These are phyloP conservation scores for Syncerus caffer DNA, from an alignment of 2,797 vertebrate species.

Conservation along the genomic window DNA sequence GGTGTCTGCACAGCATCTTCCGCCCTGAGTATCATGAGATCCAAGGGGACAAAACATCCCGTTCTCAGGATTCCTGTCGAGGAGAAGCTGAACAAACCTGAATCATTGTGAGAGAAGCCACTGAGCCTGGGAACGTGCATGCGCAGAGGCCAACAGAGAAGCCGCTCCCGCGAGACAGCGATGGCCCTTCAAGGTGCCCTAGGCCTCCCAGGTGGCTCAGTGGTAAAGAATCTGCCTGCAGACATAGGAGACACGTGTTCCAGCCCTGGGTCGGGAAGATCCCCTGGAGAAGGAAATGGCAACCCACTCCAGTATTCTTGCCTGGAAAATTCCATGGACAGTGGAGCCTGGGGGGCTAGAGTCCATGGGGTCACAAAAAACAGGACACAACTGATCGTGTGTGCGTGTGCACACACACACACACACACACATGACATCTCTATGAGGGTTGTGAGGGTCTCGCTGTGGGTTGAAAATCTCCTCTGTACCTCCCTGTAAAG, in stretches of 20 bases:
- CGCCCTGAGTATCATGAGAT: accelerated
- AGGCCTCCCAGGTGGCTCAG: neutral
- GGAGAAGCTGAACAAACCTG: neutral
- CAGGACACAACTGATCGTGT: neutral
- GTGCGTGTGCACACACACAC: accelerated
- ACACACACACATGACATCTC: neutral
- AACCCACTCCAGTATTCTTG: neutral
- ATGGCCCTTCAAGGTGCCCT: neutral
- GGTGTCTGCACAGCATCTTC: neutral
- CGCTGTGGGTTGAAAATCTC: neutral
- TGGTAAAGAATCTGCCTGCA: neutral
- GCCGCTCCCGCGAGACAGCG: neutral
- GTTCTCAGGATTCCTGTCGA: neutral
- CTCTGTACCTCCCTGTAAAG: neutral
- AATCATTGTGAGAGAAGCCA: neutral
- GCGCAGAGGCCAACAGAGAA: neutral
- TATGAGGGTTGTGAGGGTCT: neutral
- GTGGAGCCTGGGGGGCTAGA: neutral
- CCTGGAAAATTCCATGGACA: neutral
- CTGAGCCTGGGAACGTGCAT: neutral
- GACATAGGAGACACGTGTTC: neutral
- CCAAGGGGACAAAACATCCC: neutral
- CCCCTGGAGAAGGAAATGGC: neutral
- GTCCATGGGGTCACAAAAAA: neutral
- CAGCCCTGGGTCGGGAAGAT: neutral